Evolutionary conservation across 2,797 vertebrate genomes (phyloP), one percentile per base, ranked within the genome.

Genomic region (Melanogrammus aeglefinus): DNA sequence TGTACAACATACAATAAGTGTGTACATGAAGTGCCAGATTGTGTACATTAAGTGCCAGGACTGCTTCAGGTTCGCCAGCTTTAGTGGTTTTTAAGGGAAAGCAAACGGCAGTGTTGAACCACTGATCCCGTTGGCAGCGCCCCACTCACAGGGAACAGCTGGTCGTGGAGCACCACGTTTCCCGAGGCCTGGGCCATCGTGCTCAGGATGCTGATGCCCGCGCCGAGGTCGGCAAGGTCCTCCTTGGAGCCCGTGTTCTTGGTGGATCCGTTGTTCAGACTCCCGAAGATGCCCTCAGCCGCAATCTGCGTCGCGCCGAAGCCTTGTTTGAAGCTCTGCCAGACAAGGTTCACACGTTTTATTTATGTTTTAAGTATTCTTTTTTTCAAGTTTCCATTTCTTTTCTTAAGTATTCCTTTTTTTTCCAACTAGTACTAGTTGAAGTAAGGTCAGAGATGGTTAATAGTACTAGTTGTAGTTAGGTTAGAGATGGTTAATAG

Each of bases 301-400:
- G 38, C 72, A 0, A 82, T 14, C 4, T 76, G 27, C 1, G 91
- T 90, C 4, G 93, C 88, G 1, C 91, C 92, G 0, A 91, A 78
- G 80, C 95, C 95, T 74, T 77, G 81, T 24, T 57, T 1, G 75
- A 94, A 93, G 27, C 31, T 69, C 95, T 95, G 75, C 2, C 2
- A 82, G 82, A 69, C 18, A 44, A 72, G 33, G 2, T 31, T 36
- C 6, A 36, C 35, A 36, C 35, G 35, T 6, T 7, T 36, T 36
- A 36, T 36, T n/a, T 1, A 74, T 4, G 36, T 39, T 38, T 12
- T 74, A 5, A n/a, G 21, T 24, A n/a, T 13, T 36, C 0, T 36
- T 36, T 36, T 36, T 36, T 39, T 39, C 38, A 39, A 10, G 38
- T 39, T 39, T 33, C 31, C 4, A 33, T 33, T 33, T 33, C 3